phyloP scores from a whole-genome alignment of 1,140 invertebrate species.

The Heliothis subflexa region DNA sequence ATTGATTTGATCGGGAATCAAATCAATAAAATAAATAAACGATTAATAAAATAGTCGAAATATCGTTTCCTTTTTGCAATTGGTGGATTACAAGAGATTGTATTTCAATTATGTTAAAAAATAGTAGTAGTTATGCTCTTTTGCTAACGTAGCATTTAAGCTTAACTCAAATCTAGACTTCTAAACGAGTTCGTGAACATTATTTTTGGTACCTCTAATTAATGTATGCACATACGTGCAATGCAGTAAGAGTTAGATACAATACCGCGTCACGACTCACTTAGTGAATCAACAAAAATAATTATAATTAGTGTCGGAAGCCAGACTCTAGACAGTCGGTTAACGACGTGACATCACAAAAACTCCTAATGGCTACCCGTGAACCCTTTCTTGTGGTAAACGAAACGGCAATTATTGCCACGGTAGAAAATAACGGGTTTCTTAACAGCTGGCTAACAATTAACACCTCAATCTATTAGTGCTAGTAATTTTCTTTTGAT shows the following conservation, averaged over 20 bases:
- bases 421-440: conserved; percentile 35
- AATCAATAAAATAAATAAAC: too few relatives aligned
- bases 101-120: too few relatives aligned
- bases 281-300: conserved; percentile 46
- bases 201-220: not conserved
- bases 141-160: too few relatives aligned
- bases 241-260: not conserved
- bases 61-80: too few relatives aligned
- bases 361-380: conserved; percentile 27
- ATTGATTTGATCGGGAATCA: not conserved
- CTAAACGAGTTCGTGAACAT: too few relatives aligned
- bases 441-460: conserved; percentile 25
- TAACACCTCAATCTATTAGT: conserved; percentile 11
- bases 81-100: too few relatives aligned
- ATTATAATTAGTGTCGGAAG: conserved; percentile 36
- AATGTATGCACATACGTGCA: not conserved
- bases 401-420: conserved; percentile 35
- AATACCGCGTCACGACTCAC: conserved; percentile 28
- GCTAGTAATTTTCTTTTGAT: conserved; percentile 31
- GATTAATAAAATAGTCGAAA: too few relatives aligned
- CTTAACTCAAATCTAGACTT: too few relatives aligned
- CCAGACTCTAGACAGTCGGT: conserved; percentile 1
- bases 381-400: conserved; percentile 42
- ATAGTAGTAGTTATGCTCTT: too few relatives aligned
- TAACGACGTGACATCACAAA: conserved; percentile 35